Conservation (phyloP, 2,113 vertebrate genomes). For the Heliornis fulica region DNA sequence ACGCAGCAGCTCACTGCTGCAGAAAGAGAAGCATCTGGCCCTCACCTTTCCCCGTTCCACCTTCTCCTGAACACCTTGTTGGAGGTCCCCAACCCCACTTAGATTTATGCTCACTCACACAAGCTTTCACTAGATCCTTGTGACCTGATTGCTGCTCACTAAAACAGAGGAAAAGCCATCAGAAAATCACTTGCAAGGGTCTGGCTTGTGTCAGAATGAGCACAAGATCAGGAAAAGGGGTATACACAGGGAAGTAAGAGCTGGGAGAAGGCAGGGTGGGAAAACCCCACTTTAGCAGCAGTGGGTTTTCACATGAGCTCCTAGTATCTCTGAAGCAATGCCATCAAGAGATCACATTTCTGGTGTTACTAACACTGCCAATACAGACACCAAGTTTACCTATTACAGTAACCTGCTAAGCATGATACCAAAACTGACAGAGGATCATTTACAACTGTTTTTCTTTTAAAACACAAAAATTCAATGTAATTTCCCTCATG, state of each 20-base stretch:
- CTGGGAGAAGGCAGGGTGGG: neutral
- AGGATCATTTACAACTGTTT: neutral
- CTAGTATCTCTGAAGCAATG: neutral
- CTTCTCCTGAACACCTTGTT: neutral
- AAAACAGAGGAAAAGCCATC: neutral
- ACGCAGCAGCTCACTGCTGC: neutral
- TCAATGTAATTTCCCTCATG: neutral
- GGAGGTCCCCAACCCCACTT: neutral
- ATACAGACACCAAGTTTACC: neutral
- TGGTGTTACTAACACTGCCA: neutral
- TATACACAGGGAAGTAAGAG: neutral
- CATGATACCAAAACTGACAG: neutral
- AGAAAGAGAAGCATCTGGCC: neutral
- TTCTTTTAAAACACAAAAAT: neutral
- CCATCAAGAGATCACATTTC: neutral
- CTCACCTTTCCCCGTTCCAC: too few species aligned
- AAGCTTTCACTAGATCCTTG: neutral
- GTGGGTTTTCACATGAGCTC: neutral
- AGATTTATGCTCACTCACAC: rapidly evolving
- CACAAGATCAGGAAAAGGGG: neutral
- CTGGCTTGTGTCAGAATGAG: neutral
- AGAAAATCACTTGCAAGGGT: neutral
- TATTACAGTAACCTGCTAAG: neutral
- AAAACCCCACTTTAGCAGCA: neutral
- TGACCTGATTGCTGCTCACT: neutral